phyloP scores from a whole-genome alignment of 2,113 vertebrate genomes.

The Python bivittatus region DNA sequence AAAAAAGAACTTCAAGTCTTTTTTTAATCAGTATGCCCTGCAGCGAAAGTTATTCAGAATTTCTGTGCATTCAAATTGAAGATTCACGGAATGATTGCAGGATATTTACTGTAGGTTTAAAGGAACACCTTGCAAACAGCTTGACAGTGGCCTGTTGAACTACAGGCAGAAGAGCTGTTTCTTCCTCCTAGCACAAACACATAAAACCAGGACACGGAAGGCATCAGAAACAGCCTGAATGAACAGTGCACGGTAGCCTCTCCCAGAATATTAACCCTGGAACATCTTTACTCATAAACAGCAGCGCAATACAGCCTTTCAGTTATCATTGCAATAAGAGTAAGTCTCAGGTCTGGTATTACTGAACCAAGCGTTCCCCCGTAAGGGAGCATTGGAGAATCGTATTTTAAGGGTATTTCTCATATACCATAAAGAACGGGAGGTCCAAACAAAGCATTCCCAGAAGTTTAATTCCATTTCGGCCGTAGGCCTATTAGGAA shows the following conservation, averaged over 20 bases:
- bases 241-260: not conserved
- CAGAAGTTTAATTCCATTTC: not conserved
- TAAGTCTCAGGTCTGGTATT: not conserved
- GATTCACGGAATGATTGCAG: not conserved
- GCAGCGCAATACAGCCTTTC: not conserved
- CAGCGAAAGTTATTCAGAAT: not conserved
- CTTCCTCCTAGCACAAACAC: too few species aligned
- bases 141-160: not conserved
- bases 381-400: not conserved
- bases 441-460: not conserved
- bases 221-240: not conserved
- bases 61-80: not conserved
- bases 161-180: not conserved
- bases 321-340: not conserved
- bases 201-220: not conserved
- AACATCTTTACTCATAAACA: not conserved
- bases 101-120: not conserved
- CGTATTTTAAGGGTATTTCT: not conserved
- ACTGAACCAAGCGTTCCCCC: accelerated
- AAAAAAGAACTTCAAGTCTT: not conserved
- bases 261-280: not conserved
- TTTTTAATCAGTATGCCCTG: too few species aligned
- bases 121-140: not conserved
- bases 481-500: too few species aligned
- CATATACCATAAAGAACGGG: not conserved